Evolutionary conservation across 2,113 vertebrate species (phyloP).

Genomic region (Stomatorhinus ivindoensis): DNA sequence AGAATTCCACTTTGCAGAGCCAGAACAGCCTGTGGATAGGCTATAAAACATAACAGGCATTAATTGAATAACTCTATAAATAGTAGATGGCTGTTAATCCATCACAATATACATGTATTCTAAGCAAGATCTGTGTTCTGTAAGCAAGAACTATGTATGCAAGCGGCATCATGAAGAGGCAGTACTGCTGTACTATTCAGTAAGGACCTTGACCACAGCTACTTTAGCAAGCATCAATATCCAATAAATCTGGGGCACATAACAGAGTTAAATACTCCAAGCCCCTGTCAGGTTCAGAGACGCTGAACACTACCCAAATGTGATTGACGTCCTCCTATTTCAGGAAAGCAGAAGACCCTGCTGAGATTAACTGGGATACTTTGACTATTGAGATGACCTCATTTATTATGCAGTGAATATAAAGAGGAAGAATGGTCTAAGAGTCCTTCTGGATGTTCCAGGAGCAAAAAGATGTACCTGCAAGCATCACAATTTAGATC

Average conservation of each 20-base stretch:
- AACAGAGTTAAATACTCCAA: background rate
- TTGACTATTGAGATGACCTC: background rate
- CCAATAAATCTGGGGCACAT: background rate
- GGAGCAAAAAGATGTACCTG: background rate
- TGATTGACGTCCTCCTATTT: background rate
- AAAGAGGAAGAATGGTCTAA: background rate
- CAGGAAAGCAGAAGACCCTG: background rate
- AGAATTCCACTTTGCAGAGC: conserved; percentile 47
- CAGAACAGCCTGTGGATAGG: conserved; percentile 38
- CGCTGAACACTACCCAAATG: background rate
- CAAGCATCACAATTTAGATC: background rate
- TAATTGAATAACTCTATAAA: background rate
- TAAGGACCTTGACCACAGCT: background rate
- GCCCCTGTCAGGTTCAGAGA: background rate
- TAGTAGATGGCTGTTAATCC: background rate
- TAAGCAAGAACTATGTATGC: background rate
- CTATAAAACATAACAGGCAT: conserved; percentile 24
- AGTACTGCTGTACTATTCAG: too few relatives aligned
- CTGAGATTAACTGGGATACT: background rate
- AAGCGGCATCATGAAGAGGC: too few relatives aligned
- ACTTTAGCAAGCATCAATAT: background rate
- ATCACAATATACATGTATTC: background rate
- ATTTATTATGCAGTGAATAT: too few relatives aligned
- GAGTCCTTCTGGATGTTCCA: background rate
- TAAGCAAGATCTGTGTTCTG: background rate